These are phyloP conservation scores for Apodemus sylvaticus DNA, from an alignment of 2,113 vertebrate genomes.

Conservation along the genomic window DNA sequence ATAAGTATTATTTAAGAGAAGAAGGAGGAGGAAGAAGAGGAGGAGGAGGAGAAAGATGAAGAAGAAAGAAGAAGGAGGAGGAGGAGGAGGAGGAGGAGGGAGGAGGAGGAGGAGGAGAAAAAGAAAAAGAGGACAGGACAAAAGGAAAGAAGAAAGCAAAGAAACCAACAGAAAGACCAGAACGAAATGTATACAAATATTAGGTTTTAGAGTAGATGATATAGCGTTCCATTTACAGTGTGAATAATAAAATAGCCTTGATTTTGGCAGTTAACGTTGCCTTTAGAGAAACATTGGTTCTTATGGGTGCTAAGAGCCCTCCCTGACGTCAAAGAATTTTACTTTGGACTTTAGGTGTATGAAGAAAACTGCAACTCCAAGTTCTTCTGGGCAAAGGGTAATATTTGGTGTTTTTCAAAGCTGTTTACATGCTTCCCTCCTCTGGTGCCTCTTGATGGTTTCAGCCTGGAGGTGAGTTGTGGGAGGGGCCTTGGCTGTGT, in stretches of 20 bases:
- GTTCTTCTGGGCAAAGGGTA: background rate
- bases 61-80: too few relatives aligned
- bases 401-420: background rate
- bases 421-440: background rate
- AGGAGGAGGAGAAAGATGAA: too few relatives aligned
- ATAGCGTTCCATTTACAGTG: background rate
- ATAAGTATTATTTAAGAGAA: background rate
- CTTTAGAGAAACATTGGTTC: background rate
- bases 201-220: background rate
- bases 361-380: background rate
- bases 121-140: too few relatives aligned
- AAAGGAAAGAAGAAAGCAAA: background rate
- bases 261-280: slow-evolving; percentile 2
- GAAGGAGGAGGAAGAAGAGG: too few relatives aligned
- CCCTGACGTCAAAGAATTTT: background rate
- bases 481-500: background rate
- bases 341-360: background rate
- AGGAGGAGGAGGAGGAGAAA: fast-evolving
- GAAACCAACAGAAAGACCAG: background rate
- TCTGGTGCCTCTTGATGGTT: background rate
- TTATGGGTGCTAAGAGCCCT: background rate
- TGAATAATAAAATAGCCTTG: background rate
- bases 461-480: background rate
- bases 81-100: too few relatives aligned
- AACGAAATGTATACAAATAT: background rate